Evolutionary conservation across 2,113 vertebrate genomes (phyloP), one percentile per base, ranked within the genome.

Genomic region (Cololabis saira): DNA sequence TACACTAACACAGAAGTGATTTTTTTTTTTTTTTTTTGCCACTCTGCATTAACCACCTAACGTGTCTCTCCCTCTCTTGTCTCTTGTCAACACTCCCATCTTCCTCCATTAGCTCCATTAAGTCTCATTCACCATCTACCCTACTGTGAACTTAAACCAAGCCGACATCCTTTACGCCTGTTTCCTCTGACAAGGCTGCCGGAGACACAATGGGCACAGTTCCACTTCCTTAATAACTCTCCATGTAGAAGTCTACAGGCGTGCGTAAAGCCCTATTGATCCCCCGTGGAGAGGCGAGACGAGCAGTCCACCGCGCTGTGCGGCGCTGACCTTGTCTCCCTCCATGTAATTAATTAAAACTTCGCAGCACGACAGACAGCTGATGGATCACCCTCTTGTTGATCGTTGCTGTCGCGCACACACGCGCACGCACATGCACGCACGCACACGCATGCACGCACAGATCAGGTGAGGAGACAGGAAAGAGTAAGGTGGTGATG

Each of bases 321-420:
- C 71, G 71, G 78, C 15, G 64, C 42, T 91, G 89, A 90, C 91
- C 88, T 91, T 89, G 89, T 88, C 90, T 89, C 67, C 63, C 79
- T 81, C 75, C 63, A 30, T 84, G 86, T 90, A 92, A 92, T 90
- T 90, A 92, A 92, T 93, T 91, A 91, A 90, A 91, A 89, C 84
- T 86, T 92, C 85, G 84, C 89, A 85, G 86, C 79, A 19, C 73
- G 76, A 52, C 71, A 87, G 92, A 91, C 82, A 80, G 71, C 71
- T 91, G 91, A 92, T 86, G 70, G 89, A 92, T 92, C 61, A 75
- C 74, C 67, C 86, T 83, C 87, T 87, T 85, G 91, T 89, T 91
- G 89, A 86, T 85, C 88, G 87, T 84, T 87, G 74, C 78, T 83
- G 67, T 74, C 82, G 33, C 33, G 10, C 49, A 60, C 59, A 19